These are phyloP conservation scores for Caranx ignobilis DNA, from an alignment of 2,113 vertebrate genomes.

Conservation along the genomic window DNA sequence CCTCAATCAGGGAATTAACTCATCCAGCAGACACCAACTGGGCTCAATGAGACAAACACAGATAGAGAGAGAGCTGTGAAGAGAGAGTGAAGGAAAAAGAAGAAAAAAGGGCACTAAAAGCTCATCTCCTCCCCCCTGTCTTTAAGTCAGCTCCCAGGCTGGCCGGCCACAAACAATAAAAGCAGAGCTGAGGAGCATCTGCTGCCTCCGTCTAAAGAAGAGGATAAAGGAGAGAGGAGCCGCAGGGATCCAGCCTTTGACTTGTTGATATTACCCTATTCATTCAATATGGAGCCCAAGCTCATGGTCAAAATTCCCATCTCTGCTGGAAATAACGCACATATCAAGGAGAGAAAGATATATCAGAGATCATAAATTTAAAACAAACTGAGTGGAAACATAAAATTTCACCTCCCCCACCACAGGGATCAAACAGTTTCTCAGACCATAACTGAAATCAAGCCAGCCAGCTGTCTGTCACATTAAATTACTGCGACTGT, in stretches of 20 bases:
- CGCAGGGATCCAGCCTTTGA: constrained; percentile 63
- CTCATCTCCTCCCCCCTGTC: constrained; percentile 59
- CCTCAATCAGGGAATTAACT: constrained; percentile 67
- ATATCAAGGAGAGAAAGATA: background rate
- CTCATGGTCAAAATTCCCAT: constrained; percentile 46
- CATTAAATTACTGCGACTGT: constrained; percentile 38
- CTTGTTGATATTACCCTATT: constrained; percentile 61
- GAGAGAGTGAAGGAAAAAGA: constrained; percentile 41
- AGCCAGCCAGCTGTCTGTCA: constrained; percentile 21
- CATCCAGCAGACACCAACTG: constrained; percentile 65
- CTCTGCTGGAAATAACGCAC: background rate
- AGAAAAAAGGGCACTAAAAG: constrained; percentile 49
- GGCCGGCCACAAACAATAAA: constrained; percentile 69
- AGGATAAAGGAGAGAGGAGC: constrained; percentile 63
- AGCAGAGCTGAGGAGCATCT: constrained; percentile 76
- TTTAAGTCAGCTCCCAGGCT: constrained; percentile 68
- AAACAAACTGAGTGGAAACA: background rate
- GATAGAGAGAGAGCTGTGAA: constrained; percentile 34
- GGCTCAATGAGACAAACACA: constrained; percentile 47
- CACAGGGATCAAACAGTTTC: background rate
- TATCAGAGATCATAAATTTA: background rate
- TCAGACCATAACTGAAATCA: background rate
- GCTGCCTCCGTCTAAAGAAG: constrained; percentile 66
- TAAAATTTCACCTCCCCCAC: background rate
- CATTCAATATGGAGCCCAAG: constrained; percentile 22